Evolutionary conservation across 2,113 vertebrate species (phyloP).

Genomic region (Stigmatopora argus): DNA sequence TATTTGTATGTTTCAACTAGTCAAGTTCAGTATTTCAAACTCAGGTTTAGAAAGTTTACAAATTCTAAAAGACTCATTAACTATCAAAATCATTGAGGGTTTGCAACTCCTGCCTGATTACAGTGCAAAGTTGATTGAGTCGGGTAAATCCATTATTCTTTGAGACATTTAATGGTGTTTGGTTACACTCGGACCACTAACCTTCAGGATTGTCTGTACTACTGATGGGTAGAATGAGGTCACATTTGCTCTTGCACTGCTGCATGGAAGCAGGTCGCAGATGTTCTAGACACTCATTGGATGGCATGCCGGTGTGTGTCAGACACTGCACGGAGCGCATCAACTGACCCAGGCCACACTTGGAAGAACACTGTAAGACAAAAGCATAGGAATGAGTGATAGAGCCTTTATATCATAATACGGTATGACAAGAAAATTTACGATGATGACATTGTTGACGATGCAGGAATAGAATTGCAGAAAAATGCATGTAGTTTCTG

Average conservation of each 20-base stretch:
- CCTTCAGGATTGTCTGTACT: constrained; percentile 88
- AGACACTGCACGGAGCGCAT: constrained; percentile 86
- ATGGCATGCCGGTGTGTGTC: constrained; percentile 79
- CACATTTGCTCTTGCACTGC: constrained; percentile 92
- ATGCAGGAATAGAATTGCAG: no score
- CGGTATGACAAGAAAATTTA: no score
- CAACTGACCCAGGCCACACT: constrained; percentile 87
- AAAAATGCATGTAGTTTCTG: no score
- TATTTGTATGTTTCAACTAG: no score
- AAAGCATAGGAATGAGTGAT: constrained; percentile 17
- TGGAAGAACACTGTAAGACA: constrained; percentile 81
- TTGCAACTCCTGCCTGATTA: no score
- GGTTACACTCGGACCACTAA: constrained; percentile 51
- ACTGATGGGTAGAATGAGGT: constrained; percentile 67
- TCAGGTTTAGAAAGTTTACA: no score
- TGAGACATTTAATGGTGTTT: not conserved
- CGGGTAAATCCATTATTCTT: not conserved
- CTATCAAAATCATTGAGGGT: no score
- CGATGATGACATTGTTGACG: no score
- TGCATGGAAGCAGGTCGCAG: constrained; percentile 79
- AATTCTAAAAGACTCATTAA: no score
- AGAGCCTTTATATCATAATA: no score
- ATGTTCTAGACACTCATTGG: constrained; percentile 80
- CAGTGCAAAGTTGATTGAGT: no score
- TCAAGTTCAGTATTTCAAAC: no score